Base-by-base conservation (phyloP, 2,888 invertebrate genomes). In the Hypercompe scribonia region DNA sequence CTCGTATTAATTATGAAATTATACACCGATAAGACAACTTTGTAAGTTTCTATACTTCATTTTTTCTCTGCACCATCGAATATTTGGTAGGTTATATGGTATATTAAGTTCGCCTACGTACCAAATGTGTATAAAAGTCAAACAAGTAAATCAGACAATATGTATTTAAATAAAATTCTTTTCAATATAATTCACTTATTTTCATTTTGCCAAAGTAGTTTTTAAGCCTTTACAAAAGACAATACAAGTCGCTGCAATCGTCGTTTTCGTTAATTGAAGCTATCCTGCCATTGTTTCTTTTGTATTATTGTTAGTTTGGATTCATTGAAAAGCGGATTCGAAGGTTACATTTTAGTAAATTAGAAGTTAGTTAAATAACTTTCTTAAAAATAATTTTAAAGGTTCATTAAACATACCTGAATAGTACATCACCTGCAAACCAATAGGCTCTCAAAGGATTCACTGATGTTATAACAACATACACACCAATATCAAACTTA, bases 401-500 rank as follows among this genome's bases (percentile, higher is more conserved):
- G 8, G 4, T 24, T 13, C 4, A 46, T 46, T 42, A 28, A 76
- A 64, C 13, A 54, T 93, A 97, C 98, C 98, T 97, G 88, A 99
- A 97, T 13, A 99, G 94, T 15, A 98, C 97, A 88, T 99, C 99
- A 5, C 98, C 98, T 89, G 97, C 97, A 88, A 98, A 98, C 86
- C 98, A 97, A 89, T 99, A 99, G 2, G 98, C 97, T 81, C 99
- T 96, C 34, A 99, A 93, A 1, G 99, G 99, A 92, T 98, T 97
- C 2, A 99, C 96, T 0, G 99, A 99, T 0, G 99, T 99, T 33
- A 99, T 94, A 0, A 98, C 97, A 0, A 98, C 98, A 90, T 99
- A 99, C 74, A 99, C 97, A 15, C 99, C 99, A 90, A 99, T 98
- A 93, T 99, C 99, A 93, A 99, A 99, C 95, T 99, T 99, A 91